Evolutionary conservation across 1,140 invertebrate species (phyloP), one percentile per base, ranked within the genome.

Genomic region (Riptortus pedestris): DNA sequence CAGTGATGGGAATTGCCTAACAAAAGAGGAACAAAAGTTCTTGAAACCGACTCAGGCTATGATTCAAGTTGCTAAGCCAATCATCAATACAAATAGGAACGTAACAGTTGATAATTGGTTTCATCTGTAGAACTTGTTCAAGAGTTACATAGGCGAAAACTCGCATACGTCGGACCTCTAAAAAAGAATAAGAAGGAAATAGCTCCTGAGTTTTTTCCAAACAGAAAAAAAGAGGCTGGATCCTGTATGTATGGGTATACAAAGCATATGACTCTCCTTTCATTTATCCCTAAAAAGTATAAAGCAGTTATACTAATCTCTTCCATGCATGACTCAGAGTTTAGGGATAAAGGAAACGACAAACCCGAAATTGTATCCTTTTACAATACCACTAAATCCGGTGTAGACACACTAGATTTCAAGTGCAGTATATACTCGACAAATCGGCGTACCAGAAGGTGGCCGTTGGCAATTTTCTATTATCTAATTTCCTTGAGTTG

Each of bases 161-260:
- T 65, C 51, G 73, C 73, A 29, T 69, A 74, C 61, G 68, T 77
- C 16, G 77, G 76, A 20, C 78, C 75, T 12, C 45, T 78, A 47
- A 73, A 71, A 66, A 76, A 74, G 72, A 77, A 77, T 66, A 77
- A 76, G 71, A 68, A 67, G 61, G 69, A 77, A 64, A 72, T 76
- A 45, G 73, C 75, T 33, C 24, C 59, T 28, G 14, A 63, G 18
- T 74, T 73, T 67, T 24, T 33, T 18, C 62, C 26, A 60, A 4
- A 59, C 28, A 38, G 29, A 45, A 28, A 45, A 47, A 26, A 55
- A 28, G 29, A 45, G 26, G 28, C 22, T 11, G 29, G 27, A 18
- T 61, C 64, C n/a, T n/a, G 20, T 33, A n/a, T 64, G 12, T 69
- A 45, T 61, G 66, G 28, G 27, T 69, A 68, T 55, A 65, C 43